These are phyloP conservation scores for Chrysemys picta DNA, from an alignment of 2,113 vertebrate genomes.

Conservation along the genomic window DNA sequence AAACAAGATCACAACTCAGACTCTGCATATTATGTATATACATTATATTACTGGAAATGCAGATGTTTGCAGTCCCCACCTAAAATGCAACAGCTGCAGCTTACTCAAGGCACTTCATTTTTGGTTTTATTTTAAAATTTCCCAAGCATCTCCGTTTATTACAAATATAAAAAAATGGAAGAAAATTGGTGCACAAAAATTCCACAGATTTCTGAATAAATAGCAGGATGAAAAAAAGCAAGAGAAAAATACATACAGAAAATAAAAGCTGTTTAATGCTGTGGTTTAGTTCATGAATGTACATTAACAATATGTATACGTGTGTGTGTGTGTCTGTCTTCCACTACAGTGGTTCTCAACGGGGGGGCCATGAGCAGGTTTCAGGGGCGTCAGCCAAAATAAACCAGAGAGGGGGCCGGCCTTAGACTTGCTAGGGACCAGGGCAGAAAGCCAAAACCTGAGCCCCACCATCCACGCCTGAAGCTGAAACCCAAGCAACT, in stretches of 20 bases:
- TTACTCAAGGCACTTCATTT: neutral
- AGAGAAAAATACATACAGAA: neutral
- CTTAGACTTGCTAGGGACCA: too few relatives aligned
- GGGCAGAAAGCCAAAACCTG: too few relatives aligned
- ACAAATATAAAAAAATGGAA: neutral
- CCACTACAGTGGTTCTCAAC: too few relatives aligned
- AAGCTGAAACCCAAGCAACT: too few relatives aligned
- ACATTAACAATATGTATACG: too few relatives aligned
- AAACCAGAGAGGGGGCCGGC: too few relatives aligned
- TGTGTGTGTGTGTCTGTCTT: too few relatives aligned
- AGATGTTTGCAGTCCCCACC: neutral
- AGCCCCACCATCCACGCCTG: too few relatives aligned
- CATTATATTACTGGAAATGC: neutral
- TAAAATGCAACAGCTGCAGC: too few relatives aligned
- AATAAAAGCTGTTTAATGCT: neutral
- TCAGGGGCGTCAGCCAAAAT: too few relatives aligned
- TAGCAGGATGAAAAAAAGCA: neutral
- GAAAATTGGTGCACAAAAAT: neutral
- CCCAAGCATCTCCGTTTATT: neutral
- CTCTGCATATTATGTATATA: neutral
- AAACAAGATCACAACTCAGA: neutral
- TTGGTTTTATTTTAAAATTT: neutral
- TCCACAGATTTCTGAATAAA: neutral
- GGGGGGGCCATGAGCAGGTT: too few relatives aligned
- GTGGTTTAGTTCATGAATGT: neutral